phyloP scores from a whole-genome alignment of 2,797 vertebrate species.

The Channa striata region DNA sequence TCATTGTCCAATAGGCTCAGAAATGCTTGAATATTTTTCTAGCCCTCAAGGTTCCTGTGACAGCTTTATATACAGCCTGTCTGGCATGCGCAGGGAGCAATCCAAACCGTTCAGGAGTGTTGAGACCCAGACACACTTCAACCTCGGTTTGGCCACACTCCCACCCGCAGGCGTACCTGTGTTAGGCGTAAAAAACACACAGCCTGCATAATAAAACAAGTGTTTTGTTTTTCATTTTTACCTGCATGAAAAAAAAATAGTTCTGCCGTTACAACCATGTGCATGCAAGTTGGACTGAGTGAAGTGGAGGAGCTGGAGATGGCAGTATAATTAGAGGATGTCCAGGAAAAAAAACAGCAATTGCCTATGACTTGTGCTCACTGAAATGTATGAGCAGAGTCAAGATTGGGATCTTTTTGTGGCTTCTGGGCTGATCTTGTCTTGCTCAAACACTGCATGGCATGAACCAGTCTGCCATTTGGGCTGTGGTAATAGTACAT shows the following conservation, averaged over 20 bases:
- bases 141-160: constrained; percentile 62
- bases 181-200: constrained; percentile 56
- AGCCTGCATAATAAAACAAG: constrained; percentile 44
- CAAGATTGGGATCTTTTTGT: constrained; percentile 63
- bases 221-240: constrained; percentile 38
- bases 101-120: constrained; percentile 74
- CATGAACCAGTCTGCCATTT: constrained; percentile 54
- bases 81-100: constrained; percentile 74
- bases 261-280: constrained; percentile 11
- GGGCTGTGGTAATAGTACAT: constrained; percentile 37
- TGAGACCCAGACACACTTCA: constrained; percentile 69
- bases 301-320: constrained; percentile 59
- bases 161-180: constrained; percentile 34
- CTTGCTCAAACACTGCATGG: constrained; percentile 52
- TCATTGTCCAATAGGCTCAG: constrained; percentile 72
- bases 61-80: constrained; percentile 82
- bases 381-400: constrained; percentile 27
- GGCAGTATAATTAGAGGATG: constrained; percentile 51
- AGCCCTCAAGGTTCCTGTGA: constrained; percentile 77
- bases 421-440: constrained; percentile 68
- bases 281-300: constrained; percentile 22
- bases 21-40: constrained; percentile 78
- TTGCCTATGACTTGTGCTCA: constrained; percentile 27
- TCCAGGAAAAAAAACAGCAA: constrained; percentile 38
- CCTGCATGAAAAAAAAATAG: not conserved